Percentiles rank a stretch among this genome's conserved stretches.
These are phyloP conservation scores for Nemapogon koenigi DNA, from an alignment of 2,888 invertebrate genomes.

Conservation along the genomic window DNA sequence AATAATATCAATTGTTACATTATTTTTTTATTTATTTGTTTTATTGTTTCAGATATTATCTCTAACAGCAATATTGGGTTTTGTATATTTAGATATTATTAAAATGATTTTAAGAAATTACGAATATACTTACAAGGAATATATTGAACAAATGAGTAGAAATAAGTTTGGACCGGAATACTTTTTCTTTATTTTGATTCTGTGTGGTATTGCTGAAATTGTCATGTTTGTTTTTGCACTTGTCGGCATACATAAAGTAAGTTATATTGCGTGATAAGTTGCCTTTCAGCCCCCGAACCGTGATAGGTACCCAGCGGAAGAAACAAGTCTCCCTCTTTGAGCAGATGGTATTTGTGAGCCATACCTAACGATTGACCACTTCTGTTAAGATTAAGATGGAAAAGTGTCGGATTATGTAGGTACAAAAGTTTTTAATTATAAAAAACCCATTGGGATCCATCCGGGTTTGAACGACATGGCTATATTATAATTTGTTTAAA, in stretches of 20 bases:
- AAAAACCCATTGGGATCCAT: no score
- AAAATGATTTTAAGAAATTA: background rate
- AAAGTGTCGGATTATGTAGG: no score
- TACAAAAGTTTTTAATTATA: no score
- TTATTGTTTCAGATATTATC: constrained; percentile 6
- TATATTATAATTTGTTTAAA: no score
- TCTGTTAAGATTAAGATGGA: no score
- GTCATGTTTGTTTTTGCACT: constrained; percentile 4
- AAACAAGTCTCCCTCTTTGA: background rate
- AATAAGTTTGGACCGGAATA: constrained; percentile 1
- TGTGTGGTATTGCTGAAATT: constrained; percentile 5
- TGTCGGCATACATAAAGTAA: constrained; percentile 9
- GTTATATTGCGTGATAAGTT: background rate
- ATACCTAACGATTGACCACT: no score
- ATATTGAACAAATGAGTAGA: background rate
- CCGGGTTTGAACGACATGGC: no score
- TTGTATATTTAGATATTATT: constrained; percentile 4
- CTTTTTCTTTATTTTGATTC: background rate
- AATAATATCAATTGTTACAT: background rate
- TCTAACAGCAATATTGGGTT: background rate
- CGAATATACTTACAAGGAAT: background rate
- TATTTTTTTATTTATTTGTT: background rate
- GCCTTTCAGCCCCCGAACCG: no score
- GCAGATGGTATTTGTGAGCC: no score
- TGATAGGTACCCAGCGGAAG: background rate